A percentile compares a stretch with the other conserved stretches of the same genome.
Conservation (phyloP, 2,113 vertebrate species). For the Misgurnus anguillicaudatus region DNA sequence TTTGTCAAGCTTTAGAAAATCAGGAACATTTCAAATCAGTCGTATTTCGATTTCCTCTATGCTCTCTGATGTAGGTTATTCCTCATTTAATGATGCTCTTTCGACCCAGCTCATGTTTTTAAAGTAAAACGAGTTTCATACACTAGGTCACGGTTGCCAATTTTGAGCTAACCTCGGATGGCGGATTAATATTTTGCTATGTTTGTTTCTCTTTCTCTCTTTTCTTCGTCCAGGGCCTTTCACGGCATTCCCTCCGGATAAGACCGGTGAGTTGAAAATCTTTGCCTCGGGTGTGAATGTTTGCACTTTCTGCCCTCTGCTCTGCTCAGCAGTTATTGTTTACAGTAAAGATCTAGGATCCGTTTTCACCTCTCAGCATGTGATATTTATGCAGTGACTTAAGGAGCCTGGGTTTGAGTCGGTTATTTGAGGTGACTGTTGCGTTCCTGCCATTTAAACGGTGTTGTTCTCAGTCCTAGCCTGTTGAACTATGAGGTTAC, state of each 20-base stretch:
- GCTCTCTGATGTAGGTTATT: conserved; percentile 12
- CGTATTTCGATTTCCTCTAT: conserved; percentile 7
- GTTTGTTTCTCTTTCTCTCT: conserved; percentile 33
- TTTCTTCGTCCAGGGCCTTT: conserved; percentile 85
- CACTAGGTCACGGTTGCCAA: not conserved
- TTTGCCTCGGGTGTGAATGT: conserved; percentile 62
- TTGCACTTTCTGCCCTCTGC: conserved; percentile 71
- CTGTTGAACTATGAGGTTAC: too few relatives aligned
- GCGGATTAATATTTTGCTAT: conserved; percentile 11
- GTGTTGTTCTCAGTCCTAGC: too few relatives aligned
- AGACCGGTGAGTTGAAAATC: conserved; percentile 74
- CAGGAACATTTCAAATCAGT: too few relatives aligned
- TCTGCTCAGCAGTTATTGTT: conserved; percentile 44
- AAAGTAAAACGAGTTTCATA: not conserved
- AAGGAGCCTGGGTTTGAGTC: conserved; percentile 6
- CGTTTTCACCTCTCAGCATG: conserved; percentile 19
- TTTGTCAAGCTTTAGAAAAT: too few relatives aligned
- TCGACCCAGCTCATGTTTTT: conserved; percentile 1
- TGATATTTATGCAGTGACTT: conserved; percentile 22
- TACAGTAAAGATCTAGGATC: conserved; percentile 34
- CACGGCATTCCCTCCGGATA: conserved; percentile 86
- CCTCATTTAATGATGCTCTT: not conserved
- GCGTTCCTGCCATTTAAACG: not conserved
- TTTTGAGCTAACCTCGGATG: not conserved
- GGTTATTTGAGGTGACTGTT: conserved; percentile 28